Evolutionary conservation across 1,140 invertebrate species (phyloP), one percentile per base, ranked within the genome.

Genomic region (Psilanteris sp.): DNA sequence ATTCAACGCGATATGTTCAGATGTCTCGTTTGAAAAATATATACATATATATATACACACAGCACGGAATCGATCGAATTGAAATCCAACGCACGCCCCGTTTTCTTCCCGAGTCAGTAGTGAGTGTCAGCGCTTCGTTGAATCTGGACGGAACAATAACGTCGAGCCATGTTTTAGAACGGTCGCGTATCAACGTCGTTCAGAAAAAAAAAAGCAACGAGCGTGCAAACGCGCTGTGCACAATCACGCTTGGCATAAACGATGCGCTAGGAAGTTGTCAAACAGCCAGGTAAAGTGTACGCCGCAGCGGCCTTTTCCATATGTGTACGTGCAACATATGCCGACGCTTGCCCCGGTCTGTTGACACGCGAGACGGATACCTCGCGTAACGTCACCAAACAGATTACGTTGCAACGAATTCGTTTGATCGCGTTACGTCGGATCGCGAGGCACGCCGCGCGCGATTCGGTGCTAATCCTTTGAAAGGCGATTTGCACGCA

Each of bases 11-110:
- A 27, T 18, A 62, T 31, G 50, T 22, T 50, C 15, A 22, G 13
- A 11, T 11, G n/a, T 29, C 20, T 41, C 15, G 36, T 15, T 36
- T 54, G 48, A 36, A 43, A 54, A 55, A 29, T 41, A 36, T 31
- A 50, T 50, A 54, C 10, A 54, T 39, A 29, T 44, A 54, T 39
- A 26, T 44, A 36, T 54, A 66, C 36, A 52, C 32, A 31, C 44
- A 32, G 43, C 8, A 5, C 18, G 44, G 66, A 59, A 70, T 70
- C 66, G 66, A 70, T 70, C 54, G 66, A 70, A 43, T 70, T 18
- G 44, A 70, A 70, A 52, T 61, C 66, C 36, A 70, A 70, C 66
- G 66, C 66, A 61, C 66, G 67, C 67, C 55, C 55, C 52, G 67
- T 70, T 54, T 62, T 36, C 55, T 37, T 13, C 24, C 31, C 8